Conservation (phyloP, 1,140 invertebrate genomes). For the Cherax quadricarinatus region DNA sequence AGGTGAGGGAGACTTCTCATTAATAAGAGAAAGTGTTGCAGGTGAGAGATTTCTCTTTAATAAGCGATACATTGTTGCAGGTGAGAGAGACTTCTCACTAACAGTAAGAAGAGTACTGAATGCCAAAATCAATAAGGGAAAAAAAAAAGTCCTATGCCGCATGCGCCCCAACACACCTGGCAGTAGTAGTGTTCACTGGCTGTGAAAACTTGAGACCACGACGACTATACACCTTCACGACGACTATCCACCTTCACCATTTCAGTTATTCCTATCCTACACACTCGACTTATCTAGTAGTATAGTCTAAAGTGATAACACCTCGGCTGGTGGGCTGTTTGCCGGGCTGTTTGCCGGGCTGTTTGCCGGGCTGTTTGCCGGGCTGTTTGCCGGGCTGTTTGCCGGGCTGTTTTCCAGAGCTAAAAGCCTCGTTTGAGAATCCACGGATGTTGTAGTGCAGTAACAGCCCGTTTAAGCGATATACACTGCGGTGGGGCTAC, state of each 20-base stretch:
- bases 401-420: not conserved
- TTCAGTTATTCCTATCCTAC: conserved; percentile 9
- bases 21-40: no score
- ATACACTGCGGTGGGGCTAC: not conserved
- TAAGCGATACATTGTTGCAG: no score
- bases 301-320: conserved; percentile 26
- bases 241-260: conserved; percentile 3
- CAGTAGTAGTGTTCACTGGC: no score
- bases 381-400: conserved; percentile 5
- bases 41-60: no score
- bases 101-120: no score
- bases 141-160: no score
- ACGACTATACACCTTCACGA: no score
- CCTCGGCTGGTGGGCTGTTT: conserved; percentile 28
- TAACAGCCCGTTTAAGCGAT: not conserved
- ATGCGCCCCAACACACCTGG: no score
- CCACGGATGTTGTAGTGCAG: not conserved
- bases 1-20: no score
- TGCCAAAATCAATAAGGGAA: no score
- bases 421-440: conserved; percentile 37
- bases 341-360: conserved; percentile 8
- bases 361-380: conserved; percentile 30
- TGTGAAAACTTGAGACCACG: not conserved
- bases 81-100: no score
- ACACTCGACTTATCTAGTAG: conserved; percentile 27